phyloP scores from a whole-genome alignment of 2,888 invertebrate species.

The Lithophane semibrunnea region DNA sequence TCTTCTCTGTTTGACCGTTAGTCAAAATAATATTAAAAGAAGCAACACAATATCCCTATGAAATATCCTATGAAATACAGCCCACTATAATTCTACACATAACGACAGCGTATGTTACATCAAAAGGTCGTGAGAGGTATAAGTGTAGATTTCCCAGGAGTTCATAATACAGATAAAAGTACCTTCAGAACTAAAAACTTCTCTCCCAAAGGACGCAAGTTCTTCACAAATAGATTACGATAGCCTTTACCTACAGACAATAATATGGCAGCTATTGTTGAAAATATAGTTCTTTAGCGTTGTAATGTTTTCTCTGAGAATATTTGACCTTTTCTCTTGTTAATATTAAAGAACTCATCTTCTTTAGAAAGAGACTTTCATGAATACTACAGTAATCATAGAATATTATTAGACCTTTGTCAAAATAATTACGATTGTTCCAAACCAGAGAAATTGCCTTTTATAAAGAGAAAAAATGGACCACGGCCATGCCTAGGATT shows the following conservation, averaged over 20 bases:
- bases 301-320: slow-evolving; percentile 23
- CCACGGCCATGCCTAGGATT: background rate
- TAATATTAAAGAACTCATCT: slow-evolving; percentile 2
- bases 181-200: slow-evolving; percentile 80
- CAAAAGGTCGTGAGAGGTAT: slow-evolving; percentile 64
- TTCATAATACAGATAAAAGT: slow-evolving; percentile 79
- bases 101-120: slow-evolving; percentile 52
- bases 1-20: background rate
- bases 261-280: slow-evolving; percentile 62
- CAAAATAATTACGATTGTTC: background rate
- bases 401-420: background rate
- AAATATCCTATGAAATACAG: slow-evolving; percentile 36
- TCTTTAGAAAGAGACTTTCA: background rate
- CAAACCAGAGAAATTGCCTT: background rate
- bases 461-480: background rate
- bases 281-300: slow-evolving; percentile 35
- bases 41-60: slow-evolving; percentile 15
- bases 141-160: slow-evolving; percentile 82
- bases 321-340: slow-evolving; percentile 30
- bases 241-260: slow-evolving; percentile 67
- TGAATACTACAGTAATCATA: slow-evolving; percentile 5
- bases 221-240: slow-evolving; percentile 81
- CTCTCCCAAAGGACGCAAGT: slow-evolving; percentile 73
- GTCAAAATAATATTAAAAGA: background rate
- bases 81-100: slow-evolving; percentile 27